Conservation (phyloP, 2,888 invertebrate species). For the Erebia epiphron region DNA sequence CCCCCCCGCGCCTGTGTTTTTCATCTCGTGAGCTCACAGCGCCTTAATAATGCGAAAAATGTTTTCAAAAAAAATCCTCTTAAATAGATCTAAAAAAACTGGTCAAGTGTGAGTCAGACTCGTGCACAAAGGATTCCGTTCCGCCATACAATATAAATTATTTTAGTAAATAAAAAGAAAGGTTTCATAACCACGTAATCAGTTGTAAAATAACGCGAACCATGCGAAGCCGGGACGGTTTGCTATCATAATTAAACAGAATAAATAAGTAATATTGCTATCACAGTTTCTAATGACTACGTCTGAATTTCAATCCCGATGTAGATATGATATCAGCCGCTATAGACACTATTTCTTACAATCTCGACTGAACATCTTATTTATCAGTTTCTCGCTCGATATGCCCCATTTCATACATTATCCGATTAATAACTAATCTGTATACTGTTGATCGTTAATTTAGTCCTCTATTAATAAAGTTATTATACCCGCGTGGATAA, state of each 20-base stretch:
- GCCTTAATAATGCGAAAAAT: too few relatives aligned
- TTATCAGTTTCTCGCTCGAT: constrained; percentile 17
- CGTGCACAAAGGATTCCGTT: too few relatives aligned
- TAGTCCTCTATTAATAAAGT: constrained; percentile 33
- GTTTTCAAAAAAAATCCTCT: too few relatives aligned
- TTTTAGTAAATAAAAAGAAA: too few relatives aligned
- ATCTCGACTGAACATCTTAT: constrained; percentile 27
- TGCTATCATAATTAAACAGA: not conserved
- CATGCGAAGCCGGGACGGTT: too few relatives aligned
- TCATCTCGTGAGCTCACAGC: too few relatives aligned
- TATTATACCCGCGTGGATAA: constrained; percentile 20
- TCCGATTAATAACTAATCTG: constrained; percentile 34
- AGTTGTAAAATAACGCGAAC: too few relatives aligned
- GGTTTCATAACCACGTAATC: too few relatives aligned
- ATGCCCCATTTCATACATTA: constrained; percentile 18
- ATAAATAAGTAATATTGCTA: constrained; percentile 5
- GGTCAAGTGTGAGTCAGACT: too few relatives aligned
- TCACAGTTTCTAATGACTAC: constrained; percentile 1
- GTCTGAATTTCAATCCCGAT: constrained; percentile 24
- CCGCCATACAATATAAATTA: too few relatives aligned
- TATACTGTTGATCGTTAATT: constrained; percentile 34
- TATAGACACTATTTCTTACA: constrained; percentile 3
- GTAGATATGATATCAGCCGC: constrained; percentile 16
- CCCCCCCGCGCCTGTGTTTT: too few relatives aligned
- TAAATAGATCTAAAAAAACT: too few relatives aligned